A percentile compares a stretch with the other conserved stretches of the same genome.
phyloP scores from a whole-genome alignment of 2,113 vertebrate species.

The Megatriorchis doriae region DNA sequence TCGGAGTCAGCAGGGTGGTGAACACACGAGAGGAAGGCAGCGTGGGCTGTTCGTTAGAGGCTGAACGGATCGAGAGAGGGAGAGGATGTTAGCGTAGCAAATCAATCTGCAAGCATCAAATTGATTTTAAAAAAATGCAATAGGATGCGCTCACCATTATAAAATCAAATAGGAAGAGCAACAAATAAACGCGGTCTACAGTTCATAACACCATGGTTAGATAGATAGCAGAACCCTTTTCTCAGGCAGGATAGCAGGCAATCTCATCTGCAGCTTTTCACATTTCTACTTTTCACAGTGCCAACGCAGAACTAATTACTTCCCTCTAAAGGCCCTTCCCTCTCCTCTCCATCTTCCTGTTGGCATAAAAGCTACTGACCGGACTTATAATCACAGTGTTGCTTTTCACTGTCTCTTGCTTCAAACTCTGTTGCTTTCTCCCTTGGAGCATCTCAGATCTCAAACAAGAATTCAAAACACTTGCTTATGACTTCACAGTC shows the following conservation, averaged over 20 bases:
- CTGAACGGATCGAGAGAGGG: neutral
- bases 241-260: neutral
- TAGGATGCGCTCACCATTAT: neutral
- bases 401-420: neutral
- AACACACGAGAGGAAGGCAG: neutral
- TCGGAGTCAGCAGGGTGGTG: neutral
- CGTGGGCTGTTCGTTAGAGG: neutral
- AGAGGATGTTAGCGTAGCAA: neutral
- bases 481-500: neutral
- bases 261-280: neutral
- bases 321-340: neutral
- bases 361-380: neutral
- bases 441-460: neutral
- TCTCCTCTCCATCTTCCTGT: neutral
- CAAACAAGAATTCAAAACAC: neutral
- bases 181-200: neutral
- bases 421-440: neutral
- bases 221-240: neutral
- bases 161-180: conserved; percentile 3
- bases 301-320: neutral
- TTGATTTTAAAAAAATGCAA: conserved; percentile 12
- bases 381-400: neutral
- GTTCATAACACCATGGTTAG: neutral
- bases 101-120: neutral
- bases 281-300: neutral